phyloP scores from a whole-genome alignment of 2,113 vertebrate genomes.

The Brachyhypopomus gauderio region DNA sequence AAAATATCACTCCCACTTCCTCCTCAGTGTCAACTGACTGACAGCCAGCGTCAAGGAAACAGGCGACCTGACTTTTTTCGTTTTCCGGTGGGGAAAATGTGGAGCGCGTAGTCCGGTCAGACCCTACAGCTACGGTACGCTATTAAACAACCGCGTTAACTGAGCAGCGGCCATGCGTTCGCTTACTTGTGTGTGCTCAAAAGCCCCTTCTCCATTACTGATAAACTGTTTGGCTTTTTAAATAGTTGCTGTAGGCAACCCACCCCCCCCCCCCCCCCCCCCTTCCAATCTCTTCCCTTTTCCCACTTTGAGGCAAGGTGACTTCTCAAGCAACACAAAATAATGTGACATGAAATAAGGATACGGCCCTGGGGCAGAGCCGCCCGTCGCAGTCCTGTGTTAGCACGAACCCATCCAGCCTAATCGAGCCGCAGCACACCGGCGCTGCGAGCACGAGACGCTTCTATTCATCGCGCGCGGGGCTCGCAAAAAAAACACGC shows the following conservation, averaged over 20 bases:
- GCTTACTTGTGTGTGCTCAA: constrained; percentile 67
- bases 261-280: too few species aligned
- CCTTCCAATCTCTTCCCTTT: constrained; percentile 46
- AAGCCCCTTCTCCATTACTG: constrained; percentile 73
- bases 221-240: constrained; percentile 73
- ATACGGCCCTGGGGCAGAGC: constrained; percentile 70
- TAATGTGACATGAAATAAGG: constrained; percentile 74
- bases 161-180: constrained; percentile 61
- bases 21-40: too few species aligned
- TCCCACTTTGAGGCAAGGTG: constrained; percentile 65
- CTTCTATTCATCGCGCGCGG: neutral
- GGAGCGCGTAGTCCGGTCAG: constrained; percentile 20
- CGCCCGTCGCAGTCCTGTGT: constrained; percentile 64
- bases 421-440: constrained; percentile 62
- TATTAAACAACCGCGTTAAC: constrained; percentile 77
- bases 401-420: constrained; percentile 69
- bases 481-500: neutral
- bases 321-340: constrained; percentile 68
- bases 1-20: too few species aligned
- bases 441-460: constrained; percentile 58
- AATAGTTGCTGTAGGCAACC: constrained; percentile 69
- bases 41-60: too few species aligned
- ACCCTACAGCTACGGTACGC: constrained; percentile 64
- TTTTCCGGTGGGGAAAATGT: neutral
- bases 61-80: neutral